phyloP scores from a whole-genome alignment of 2,888 invertebrate genomes.

The Capitulum mitella region DNA sequence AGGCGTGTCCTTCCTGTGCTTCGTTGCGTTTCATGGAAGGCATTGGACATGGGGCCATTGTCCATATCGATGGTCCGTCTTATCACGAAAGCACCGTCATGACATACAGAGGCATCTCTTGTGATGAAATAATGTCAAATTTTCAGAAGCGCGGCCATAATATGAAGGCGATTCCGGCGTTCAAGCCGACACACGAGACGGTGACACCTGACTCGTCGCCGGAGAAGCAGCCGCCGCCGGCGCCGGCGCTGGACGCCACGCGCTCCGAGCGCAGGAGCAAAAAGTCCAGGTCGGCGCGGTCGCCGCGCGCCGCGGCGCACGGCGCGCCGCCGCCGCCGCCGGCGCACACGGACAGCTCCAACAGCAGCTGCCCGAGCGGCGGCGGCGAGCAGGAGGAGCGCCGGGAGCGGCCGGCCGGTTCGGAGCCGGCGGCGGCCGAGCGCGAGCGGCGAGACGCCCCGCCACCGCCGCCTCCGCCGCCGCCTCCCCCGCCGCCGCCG shows the following conservation, averaged over 20 bases:
- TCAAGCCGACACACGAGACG: conserved; percentile 57
- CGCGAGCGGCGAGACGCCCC: too few relatives aligned
- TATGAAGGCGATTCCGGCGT: conserved; percentile 92
- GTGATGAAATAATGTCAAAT: too few relatives aligned
- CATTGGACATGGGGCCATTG: too few relatives aligned
- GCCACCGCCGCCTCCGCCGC: too few relatives aligned
- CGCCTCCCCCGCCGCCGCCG: too few relatives aligned
- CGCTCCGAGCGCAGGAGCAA: neutral
- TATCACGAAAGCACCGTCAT: too few relatives aligned
- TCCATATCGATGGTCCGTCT: too few relatives aligned
- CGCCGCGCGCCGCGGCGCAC: conserved; percentile 6
- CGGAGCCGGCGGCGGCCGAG: too few relatives aligned
- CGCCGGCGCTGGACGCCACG: neutral
- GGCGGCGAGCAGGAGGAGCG: neutral
- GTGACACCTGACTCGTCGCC: neutral
- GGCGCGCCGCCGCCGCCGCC: neutral
- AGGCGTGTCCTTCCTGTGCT: too few relatives aligned
- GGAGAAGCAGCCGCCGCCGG: conserved; percentile 11
- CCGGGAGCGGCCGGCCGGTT: neutral
- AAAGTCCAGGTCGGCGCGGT: neutral
- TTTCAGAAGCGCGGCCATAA: conserved; percentile 42
- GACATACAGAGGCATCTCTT: too few relatives aligned
- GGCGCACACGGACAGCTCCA: conserved; percentile 14
- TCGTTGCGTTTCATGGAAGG: too few relatives aligned
- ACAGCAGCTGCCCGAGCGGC: neutral